These are phyloP conservation scores for Isichthys henryi DNA, from an alignment of 2,113 vertebrate species.

Conservation along the genomic window DNA sequence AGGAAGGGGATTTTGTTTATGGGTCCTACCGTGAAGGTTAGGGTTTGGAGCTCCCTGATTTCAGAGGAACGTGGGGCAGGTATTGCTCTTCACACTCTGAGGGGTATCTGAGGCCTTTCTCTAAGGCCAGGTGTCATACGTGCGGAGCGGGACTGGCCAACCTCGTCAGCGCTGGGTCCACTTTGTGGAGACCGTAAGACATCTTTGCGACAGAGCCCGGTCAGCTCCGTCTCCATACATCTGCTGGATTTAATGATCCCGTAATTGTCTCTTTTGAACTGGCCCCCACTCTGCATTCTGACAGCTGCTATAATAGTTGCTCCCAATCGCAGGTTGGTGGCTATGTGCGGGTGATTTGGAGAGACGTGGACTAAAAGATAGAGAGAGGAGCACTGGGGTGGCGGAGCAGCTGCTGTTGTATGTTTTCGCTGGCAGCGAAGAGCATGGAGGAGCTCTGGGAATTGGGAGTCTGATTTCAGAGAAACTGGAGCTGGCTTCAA, in stretches of 20 bases:
- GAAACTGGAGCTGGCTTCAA: conserved; percentile 71
- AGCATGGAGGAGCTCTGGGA: conserved; percentile 56
- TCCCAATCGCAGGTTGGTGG: conserved; percentile 10
- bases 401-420: conserved; percentile 58
- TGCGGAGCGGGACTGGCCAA: background rate
- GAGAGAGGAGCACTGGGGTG: conserved; percentile 47
- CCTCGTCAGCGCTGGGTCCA: too few relatives aligned
- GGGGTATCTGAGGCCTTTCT: background rate
- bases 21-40: background rate
- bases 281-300: background rate
- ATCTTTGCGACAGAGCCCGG: too few relatives aligned
- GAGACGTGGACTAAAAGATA: background rate
- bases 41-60: background rate
- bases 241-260: background rate
- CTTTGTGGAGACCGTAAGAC: background rate
- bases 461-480: conserved; percentile 67
- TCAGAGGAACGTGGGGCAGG: background rate
- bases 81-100: background rate
- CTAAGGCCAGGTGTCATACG: background rate
- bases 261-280: background rate
- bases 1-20: background rate
- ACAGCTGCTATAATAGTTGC: background rate
- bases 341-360: conserved; percentile 46
- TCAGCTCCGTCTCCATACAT: background rate
- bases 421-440: conserved; percentile 65